phyloP scores from a whole-genome alignment of 2,888 invertebrate species.

The Sarcophaga rosellei region DNA sequence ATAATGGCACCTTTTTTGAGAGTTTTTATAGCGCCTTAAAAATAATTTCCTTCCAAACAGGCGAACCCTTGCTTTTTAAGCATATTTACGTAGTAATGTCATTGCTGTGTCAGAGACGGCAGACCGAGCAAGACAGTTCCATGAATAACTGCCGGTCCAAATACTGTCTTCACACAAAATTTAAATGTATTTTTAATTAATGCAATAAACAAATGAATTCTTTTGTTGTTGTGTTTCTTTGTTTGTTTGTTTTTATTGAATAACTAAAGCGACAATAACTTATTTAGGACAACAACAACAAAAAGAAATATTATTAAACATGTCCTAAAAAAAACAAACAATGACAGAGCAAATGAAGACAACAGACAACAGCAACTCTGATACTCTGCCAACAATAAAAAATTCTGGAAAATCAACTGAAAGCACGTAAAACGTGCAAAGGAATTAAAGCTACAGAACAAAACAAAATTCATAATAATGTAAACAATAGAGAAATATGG shows the following conservation, averaged over 20 bases:
- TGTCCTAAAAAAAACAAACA: conserved; percentile 22
- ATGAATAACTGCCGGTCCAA: too few species aligned
- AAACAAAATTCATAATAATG: not conserved
- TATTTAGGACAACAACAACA: conserved; percentile 1
- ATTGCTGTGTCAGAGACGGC: too few species aligned
- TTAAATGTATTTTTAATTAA: too few species aligned
- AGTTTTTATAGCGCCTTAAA: too few species aligned
- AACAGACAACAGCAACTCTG: not conserved
- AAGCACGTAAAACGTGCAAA: conserved; percentile 48
- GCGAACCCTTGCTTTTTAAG: too few species aligned
- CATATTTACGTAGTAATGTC: too few species aligned
- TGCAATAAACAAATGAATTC: too few species aligned
- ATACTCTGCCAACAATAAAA: conserved; percentile 16
- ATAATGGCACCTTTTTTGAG: too few species aligned
- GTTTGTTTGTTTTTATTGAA: not conserved
- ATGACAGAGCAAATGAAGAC: not conserved
- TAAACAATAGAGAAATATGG: not conserved
- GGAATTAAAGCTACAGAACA: not conserved
- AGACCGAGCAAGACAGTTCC: too few species aligned
- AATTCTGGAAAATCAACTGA: conserved; percentile 43
- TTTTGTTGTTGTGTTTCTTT: too few species aligned
- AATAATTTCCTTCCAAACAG: too few species aligned
- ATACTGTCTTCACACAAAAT: too few species aligned
- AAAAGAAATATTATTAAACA: not conserved
- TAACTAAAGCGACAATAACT: conserved; percentile 1